phyloP scores from a whole-genome alignment of 1,140 invertebrate genomes.

The Sitobion miscanthi region DNA sequence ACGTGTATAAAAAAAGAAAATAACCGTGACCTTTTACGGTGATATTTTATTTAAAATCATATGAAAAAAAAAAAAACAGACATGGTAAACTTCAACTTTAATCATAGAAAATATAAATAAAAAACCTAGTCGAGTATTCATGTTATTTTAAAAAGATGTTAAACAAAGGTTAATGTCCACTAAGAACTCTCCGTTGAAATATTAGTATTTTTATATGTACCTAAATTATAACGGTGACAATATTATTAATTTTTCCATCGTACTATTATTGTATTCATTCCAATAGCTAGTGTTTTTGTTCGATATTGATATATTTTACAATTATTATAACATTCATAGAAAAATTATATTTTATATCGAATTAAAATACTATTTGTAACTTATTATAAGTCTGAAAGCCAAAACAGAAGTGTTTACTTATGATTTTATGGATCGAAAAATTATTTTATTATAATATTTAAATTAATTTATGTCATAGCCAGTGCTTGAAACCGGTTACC shows the following conservation, averaged over 20 bases:
- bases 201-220: neutral
- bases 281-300: neutral
- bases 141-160: neutral
- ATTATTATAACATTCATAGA: neutral
- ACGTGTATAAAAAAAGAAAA: neutral
- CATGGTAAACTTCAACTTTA: neutral
- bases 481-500: no score
- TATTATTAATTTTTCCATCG: neutral
- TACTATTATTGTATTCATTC: neutral
- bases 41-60: neutral
- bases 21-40: neutral
- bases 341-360: no score
- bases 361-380: no score
- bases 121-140: neutral
- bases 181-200: neutral
- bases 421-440: no score
- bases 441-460: no score
- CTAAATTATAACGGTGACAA: neutral
- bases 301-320: neutral
- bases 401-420: no score
- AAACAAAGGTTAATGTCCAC: neutral
- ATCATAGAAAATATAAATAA: neutral
- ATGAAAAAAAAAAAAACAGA: neutral
- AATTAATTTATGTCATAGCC: neutral
- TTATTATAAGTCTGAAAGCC: neutral